A percentile compares a stretch with the other conserved stretches of the same genome.
Evolutionary conservation across 2,113 vertebrate species (phyloP).

Genomic region (Pelobates fuscus): DNA sequence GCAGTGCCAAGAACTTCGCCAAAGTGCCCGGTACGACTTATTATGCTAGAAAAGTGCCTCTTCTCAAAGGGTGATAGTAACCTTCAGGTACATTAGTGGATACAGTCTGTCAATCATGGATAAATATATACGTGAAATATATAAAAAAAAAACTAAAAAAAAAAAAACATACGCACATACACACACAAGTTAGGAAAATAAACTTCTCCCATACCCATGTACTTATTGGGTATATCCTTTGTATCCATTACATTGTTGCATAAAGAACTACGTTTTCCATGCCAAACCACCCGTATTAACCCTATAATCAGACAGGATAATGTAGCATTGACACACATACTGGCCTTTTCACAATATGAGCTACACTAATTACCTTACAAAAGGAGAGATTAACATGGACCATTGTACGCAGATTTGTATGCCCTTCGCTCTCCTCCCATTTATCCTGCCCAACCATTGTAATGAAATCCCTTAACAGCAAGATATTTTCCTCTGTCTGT

Average conservation of each 20-base stretch:
- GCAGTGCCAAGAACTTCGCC: too few relatives aligned
- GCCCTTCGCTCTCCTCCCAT: constrained; percentile 15
- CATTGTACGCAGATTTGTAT: constrained; percentile 41
- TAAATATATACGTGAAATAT: too few relatives aligned
- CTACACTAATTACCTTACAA: constrained; percentile 46
- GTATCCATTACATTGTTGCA: background rate
- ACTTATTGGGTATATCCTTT: too few relatives aligned
- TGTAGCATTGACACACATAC: constrained; percentile 26
- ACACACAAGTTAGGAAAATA: too few relatives aligned
- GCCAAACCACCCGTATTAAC: constrained; percentile 26
- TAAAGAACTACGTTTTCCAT: constrained; percentile 15
- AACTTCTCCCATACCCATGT: too few relatives aligned
- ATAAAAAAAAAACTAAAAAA: too few relatives aligned
- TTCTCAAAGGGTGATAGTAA: too few relatives aligned
- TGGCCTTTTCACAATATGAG: constrained; percentile 31
- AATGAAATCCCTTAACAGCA: constrained; percentile 36
- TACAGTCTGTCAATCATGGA: too few relatives aligned
- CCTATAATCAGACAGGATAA: constrained; percentile 42
- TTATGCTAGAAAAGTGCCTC: too few relatives aligned
- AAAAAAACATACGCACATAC: too few relatives aligned
- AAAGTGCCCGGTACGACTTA: too few relatives aligned
- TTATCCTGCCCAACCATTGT: constrained; percentile 39
- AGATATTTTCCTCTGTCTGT: constrained; percentile 42
- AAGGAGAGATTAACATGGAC: constrained; percentile 41
- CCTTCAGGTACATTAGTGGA: too few relatives aligned